Conservation (phyloP, 2,113 vertebrate genomes). For the Ammodytes marinus region DNA sequence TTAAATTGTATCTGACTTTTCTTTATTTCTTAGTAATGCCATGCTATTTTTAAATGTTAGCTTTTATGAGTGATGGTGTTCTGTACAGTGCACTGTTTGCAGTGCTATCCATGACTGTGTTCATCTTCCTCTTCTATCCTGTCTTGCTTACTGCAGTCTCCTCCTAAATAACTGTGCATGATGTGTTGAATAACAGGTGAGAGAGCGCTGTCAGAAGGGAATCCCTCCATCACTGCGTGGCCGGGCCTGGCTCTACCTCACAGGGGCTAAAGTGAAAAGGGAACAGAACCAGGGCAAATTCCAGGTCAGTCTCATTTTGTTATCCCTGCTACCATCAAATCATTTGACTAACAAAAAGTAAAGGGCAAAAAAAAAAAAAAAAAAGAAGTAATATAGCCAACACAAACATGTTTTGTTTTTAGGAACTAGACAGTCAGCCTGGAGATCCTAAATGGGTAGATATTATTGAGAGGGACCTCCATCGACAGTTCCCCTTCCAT, state of each 20-base stretch:
- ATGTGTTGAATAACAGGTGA: conserved; percentile 86
- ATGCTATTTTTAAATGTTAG: not conserved
- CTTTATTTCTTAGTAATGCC: not conserved
- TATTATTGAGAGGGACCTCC: conserved; percentile 95
- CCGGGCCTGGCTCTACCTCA: conserved; percentile 97
- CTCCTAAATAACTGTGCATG: conserved; percentile 8
- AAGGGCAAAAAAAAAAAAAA: not conserved
- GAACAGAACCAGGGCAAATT: conserved; percentile 93
- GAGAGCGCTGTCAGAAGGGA: conserved; percentile 97
- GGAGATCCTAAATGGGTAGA: conserved; percentile 97
- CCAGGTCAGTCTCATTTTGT: conserved; percentile 77
- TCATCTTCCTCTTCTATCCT: not conserved
- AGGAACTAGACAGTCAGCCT: conserved; percentile 90
- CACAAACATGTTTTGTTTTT: conserved; percentile 2
- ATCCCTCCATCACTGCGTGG: conserved; percentile 95
- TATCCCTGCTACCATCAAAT: not conserved
- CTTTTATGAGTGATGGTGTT: not conserved
- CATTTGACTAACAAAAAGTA: not conserved
- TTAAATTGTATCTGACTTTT: not conserved
- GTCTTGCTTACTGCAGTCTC: not conserved
- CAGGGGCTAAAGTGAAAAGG: conserved; percentile 92
- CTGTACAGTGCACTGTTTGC: not conserved
- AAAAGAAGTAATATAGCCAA: not conserved
- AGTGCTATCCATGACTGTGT: not conserved
- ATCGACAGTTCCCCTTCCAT: conserved; percentile 98